Evolutionary conservation across 2,113 vertebrate genomes (phyloP).

Genomic region (Trichomycterus rosablanca): DNA sequence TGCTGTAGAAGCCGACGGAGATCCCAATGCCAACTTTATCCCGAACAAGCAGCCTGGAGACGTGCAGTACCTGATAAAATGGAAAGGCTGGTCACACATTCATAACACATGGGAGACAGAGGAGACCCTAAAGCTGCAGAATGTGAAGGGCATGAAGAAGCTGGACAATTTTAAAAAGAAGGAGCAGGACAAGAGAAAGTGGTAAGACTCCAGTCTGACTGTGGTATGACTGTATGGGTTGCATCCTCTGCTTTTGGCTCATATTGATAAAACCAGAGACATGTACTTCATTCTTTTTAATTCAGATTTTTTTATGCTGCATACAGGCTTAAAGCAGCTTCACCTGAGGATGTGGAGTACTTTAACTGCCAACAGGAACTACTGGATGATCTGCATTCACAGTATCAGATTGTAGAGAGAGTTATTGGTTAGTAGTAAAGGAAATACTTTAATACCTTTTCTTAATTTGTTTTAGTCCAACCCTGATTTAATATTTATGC

Average conservation of each 20-base stretch:
- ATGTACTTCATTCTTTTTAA: background rate
- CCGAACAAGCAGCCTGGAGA: constrained; percentile 82
- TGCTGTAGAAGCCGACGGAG: constrained; percentile 92
- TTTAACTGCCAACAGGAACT: constrained; percentile 95
- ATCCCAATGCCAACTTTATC: constrained; percentile 84
- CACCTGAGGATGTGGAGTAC: constrained; percentile 98
- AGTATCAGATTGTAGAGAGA: constrained; percentile 95
- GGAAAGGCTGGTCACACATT: constrained; percentile 98
- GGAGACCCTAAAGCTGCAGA: constrained; percentile 91
- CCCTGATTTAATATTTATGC: background rate
- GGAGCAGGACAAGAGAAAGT: constrained; percentile 88
- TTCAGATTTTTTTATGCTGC: background rate
- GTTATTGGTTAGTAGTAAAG: constrained; percentile 95
- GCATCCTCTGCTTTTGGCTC: background rate
- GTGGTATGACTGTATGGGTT: background rate
- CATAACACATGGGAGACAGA: constrained; percentile 99
- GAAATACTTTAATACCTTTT: background rate
- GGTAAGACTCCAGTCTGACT: constrained; percentile 61
- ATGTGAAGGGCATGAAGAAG: constrained; percentile 98
- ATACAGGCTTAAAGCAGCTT: constrained; percentile 86
- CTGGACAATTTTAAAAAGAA: constrained; percentile 98
- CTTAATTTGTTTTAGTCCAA: background rate
- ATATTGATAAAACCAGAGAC: background rate
- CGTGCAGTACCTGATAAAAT: constrained; percentile 93
- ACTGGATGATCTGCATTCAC: constrained; percentile 92